Evolutionary conservation across 2,113 vertebrate genomes (phyloP).

Genomic region (Mus musculus): DNA sequence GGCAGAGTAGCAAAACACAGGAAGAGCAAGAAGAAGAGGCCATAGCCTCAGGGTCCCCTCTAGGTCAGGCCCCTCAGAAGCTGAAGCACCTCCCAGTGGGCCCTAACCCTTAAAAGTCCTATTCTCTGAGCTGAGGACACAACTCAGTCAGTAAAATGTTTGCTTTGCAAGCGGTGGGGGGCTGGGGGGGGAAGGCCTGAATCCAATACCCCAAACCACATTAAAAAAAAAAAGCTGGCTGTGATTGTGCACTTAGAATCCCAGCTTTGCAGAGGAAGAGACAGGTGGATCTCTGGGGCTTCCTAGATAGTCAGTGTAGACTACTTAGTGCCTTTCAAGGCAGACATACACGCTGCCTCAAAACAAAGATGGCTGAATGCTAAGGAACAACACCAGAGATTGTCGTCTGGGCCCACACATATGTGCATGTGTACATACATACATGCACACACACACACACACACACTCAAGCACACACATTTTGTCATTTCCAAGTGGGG

Average conservation of each 20-base stretch:
- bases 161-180: not conserved
- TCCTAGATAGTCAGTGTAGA: not conserved
- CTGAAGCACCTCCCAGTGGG: not conserved
- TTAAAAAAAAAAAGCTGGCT: not conserved
- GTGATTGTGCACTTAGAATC: not conserved
- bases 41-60: not conserved
- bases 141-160: not conserved
- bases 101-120: not conserved
- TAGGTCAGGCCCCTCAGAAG: not conserved
- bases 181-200: not conserved
- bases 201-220: not conserved
- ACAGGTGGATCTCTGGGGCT: not conserved
- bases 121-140: not conserved
- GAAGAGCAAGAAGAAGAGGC: not conserved
- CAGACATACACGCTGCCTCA: not conserved
- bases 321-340: not conserved
- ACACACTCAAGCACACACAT: not conserved
- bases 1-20: not conserved
- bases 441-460: too few species aligned
- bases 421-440: not conserved
- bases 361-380: not conserved
- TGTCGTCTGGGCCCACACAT: not conserved
- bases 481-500: not conserved
- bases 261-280: not conserved
- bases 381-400: not conserved